Percentiles rank a stretch among this genome's conserved stretches.
phyloP scores from a whole-genome alignment of 2,797 vertebrate genomes.

The Chaenodraco wilsoni region DNA sequence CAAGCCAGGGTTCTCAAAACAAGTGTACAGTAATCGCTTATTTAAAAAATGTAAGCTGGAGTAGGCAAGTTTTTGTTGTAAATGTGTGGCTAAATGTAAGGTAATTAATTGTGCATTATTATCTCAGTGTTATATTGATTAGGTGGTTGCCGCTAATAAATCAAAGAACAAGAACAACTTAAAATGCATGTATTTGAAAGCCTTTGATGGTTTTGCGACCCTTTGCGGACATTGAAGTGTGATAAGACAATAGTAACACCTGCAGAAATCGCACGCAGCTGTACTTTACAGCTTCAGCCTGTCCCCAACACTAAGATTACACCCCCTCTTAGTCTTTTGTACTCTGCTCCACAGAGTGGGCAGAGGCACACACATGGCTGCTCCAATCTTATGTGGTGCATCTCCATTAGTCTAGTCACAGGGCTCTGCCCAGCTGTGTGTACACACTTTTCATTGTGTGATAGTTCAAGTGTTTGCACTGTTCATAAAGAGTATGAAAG shows the following conservation, averaged over 20 bases:
- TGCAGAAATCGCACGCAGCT: slow-evolving; percentile 50
- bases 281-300: slow-evolving; percentile 50
- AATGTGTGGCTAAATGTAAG: neutral
- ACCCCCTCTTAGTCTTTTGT: slow-evolving; percentile 31
- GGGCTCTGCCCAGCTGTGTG: slow-evolving; percentile 12
- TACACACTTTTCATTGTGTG: slow-evolving; percentile 10
- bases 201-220: slow-evolving; percentile 42
- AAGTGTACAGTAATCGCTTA: slow-evolving; percentile 45
- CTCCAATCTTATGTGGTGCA: slow-evolving; percentile 39
- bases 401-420: slow-evolving; percentile 12
- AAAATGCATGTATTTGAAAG: slow-evolving; percentile 29
- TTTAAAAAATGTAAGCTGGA: slow-evolving; percentile 33
- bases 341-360: slow-evolving; percentile 19
- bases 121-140: neutral
- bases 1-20: slow-evolving; percentile 43
- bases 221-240: slow-evolving; percentile 20
- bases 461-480: slow-evolving; percentile 48
- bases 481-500: slow-evolving; percentile 33
- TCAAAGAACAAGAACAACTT: slow-evolving; percentile 16
- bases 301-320: slow-evolving; percentile 20
- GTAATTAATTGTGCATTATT: neutral
- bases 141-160: slow-evolving; percentile 8
- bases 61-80: slow-evolving; percentile 11
- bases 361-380: slow-evolving; percentile 52
- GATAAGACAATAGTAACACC: slow-evolving; percentile 73